Conservation (phyloP, 2,888 invertebrate species). For the Junonia oenone region DNA sequence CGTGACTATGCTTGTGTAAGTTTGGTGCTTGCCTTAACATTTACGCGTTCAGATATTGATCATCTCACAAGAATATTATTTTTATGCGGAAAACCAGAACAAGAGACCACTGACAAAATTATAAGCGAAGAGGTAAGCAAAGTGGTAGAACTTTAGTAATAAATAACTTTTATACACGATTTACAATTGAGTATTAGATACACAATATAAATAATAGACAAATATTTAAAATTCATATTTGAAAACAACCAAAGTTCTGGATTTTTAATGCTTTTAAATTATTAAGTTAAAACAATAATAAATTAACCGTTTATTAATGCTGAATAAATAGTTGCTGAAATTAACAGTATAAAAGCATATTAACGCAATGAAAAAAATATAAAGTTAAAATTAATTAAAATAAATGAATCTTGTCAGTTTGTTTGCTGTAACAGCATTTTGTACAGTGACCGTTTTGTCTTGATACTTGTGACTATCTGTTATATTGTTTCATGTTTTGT, state of each 20-base stretch:
- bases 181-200: too few species aligned
- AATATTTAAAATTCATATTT: too few species aligned
- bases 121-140: slow-evolving; percentile 90
- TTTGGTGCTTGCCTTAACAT: slow-evolving; percentile 78
- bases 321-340: background rate
- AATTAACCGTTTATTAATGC: background rate
- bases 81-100: slow-evolving; percentile 91
- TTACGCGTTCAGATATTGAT: slow-evolving; percentile 87
- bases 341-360: background rate
- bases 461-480: background rate
- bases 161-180: too few species aligned
- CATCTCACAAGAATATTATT: slow-evolving; percentile 93
- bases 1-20: slow-evolving; percentile 54
- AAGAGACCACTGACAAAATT: slow-evolving; percentile 90
- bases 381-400: background rate
- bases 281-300: background rate
- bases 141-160: slow-evolving; percentile 26
- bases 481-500: background rate
- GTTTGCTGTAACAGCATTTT: background rate
- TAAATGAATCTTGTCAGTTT: background rate
- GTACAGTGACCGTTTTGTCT: background rate
- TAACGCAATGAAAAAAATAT: background rate
- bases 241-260: background rate
- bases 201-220: too few species aligned
- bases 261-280: background rate